Evolutionary conservation across 2,888 invertebrate species (phyloP).

Genomic region (Pardosa pseudoannulata): DNA sequence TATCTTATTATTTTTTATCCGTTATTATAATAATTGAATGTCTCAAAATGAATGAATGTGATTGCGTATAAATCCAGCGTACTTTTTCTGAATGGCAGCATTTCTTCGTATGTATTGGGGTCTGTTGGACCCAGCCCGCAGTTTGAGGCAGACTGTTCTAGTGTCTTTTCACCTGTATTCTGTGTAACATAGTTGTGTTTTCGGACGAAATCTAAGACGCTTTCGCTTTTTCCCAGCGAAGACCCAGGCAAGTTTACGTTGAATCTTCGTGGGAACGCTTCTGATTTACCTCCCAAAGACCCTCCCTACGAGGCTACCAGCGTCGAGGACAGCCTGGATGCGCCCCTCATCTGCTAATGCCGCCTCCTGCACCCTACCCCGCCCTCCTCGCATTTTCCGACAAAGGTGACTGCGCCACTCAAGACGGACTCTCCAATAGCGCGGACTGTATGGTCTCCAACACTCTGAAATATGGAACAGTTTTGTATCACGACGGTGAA

Average conservation of each 20-base stretch:
- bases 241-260: slow-evolving; percentile 74
- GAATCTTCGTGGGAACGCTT: slow-evolving; percentile 73
- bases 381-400: neutral
- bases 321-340: slow-evolving; percentile 86
- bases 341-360: slow-evolving; percentile 82
- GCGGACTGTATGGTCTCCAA: too few relatives aligned
- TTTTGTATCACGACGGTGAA: neutral
- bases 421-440: neutral
- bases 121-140: too few relatives aligned
- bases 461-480: too few relatives aligned
- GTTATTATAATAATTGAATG: too few relatives aligned
- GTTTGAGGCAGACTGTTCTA: too few relatives aligned
- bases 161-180: too few relatives aligned
- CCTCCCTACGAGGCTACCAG: slow-evolving; percentile 87
- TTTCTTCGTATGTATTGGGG: too few relatives aligned
- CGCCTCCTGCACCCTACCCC: neutral
- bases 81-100: too few relatives aligned
- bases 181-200: too few relatives aligned
- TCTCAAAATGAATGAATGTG: too few relatives aligned
- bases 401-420: neutral
- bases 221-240: slow-evolving; percentile 71
- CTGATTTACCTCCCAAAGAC: slow-evolving; percentile 55
- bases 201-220: slow-evolving; percentile 41
- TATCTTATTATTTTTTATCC: too few relatives aligned
- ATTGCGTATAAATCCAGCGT: too few relatives aligned